Conservation (phyloP, 2,113 vertebrate species). For the Entomyzon cyanotis region DNA sequence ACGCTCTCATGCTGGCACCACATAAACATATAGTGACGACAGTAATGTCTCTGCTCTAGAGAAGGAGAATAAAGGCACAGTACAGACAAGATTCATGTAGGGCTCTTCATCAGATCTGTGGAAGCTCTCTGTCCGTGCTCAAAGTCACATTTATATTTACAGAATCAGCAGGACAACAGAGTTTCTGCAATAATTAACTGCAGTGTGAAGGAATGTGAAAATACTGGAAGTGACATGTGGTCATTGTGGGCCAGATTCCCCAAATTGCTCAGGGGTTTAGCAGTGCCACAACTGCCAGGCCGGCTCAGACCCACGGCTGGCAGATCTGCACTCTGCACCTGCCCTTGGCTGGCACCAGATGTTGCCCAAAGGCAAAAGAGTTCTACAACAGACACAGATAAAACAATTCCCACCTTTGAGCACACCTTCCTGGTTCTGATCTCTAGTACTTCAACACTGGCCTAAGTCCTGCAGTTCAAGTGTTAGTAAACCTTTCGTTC, state of each 20-base stretch:
- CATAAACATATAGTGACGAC: background rate
- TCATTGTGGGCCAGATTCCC: background rate
- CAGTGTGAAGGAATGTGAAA: background rate
- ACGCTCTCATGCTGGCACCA: background rate
- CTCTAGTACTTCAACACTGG: background rate
- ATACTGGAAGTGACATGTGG: background rate
- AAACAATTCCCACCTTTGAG: background rate
- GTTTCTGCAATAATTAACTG: background rate
- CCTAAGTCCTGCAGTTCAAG: background rate
- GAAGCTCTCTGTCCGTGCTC: background rate
- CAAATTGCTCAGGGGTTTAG: background rate
- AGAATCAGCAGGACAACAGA: background rate
- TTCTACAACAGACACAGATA: background rate
- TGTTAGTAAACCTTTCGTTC: background rate
- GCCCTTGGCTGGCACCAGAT: background rate
- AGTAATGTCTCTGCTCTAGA: background rate
- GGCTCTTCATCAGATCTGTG: background rate
- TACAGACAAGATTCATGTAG: background rate
- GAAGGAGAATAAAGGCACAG: background rate
- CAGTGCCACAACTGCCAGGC: background rate
- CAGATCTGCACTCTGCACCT: background rate
- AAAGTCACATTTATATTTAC: background rate
- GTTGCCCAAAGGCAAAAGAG: background rate
- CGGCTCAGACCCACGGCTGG: background rate
- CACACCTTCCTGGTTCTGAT: background rate